Percentiles rank a stretch among this genome's conserved stretches.
Conservation (phyloP, 2,888 invertebrate genomes). For the Pteria penguin region DNA sequence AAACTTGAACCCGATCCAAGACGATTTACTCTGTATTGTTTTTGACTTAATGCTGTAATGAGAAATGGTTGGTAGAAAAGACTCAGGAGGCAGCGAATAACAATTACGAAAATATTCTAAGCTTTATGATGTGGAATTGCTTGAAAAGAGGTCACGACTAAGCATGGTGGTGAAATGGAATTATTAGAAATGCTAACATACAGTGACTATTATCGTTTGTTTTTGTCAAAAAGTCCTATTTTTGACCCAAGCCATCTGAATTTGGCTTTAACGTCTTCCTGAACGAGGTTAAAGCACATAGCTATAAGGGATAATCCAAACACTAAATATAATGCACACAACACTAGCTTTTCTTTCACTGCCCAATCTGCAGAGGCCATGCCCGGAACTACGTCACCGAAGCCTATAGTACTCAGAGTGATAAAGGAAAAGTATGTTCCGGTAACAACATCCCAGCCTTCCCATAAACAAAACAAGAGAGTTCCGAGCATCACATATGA, state of each 20-base stretch:
- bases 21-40: too few species aligned
- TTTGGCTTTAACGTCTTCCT: constrained; percentile 80
- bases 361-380: constrained; percentile 72
- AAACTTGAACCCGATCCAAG: not conserved
- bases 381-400: constrained; percentile 77
- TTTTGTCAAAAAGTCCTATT: constrained; percentile 76
- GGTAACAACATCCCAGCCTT: constrained; percentile 74
- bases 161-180: too few species aligned
- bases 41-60: too few species aligned
- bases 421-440: constrained; percentile 80
- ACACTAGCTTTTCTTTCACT: constrained; percentile 73
- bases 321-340: constrained; percentile 79
- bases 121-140: too few species aligned
- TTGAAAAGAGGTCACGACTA: too few species aligned
- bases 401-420: constrained; percentile 79
- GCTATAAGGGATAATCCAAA: constrained; percentile 81
- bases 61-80: too few species aligned
- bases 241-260: constrained; percentile 78
- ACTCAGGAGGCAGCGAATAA: too few species aligned
- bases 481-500: constrained; percentile 78
- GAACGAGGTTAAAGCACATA: constrained; percentile 81
- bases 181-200: too few species aligned
- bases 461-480: constrained; percentile 78
- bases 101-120: too few species aligned
- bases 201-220: not conserved